Evolutionary conservation across 2,888 invertebrate genomes (phyloP).

Genomic region (Abrostola tripartita): DNA sequence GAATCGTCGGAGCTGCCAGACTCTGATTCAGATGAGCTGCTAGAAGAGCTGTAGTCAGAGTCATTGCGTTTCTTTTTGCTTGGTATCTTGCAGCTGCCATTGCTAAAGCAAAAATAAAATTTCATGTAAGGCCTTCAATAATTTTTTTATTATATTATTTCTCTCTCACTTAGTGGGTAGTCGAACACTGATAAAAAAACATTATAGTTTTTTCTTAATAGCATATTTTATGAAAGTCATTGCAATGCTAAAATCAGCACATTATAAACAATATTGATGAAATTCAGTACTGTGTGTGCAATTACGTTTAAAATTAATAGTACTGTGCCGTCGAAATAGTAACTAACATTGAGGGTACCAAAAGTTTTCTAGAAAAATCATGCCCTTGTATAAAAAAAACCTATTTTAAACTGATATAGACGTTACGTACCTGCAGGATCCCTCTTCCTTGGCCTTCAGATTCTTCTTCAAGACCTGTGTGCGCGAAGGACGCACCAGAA

Average conservation of each 20-base stretch:
- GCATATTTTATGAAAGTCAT: too few species aligned
- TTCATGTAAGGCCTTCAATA: neutral
- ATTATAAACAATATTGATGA: too few species aligned
- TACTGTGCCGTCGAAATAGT: neutral
- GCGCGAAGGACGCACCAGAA: constrained; percentile 94
- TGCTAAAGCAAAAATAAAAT: constrained; percentile 60
- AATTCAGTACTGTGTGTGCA: too few species aligned
- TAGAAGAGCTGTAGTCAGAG: constrained; percentile 73
- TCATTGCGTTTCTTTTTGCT: constrained; percentile 78
- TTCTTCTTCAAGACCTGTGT: constrained; percentile 93
- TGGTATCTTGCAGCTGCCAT: constrained; percentile 77
- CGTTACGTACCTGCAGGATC: constrained; percentile 74
- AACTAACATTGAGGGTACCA: constrained; percentile 9
- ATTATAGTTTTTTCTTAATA: too few species aligned
- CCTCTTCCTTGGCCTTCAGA: constrained; percentile 78
- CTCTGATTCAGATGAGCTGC: constrained; percentile 73
- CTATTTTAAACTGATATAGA: neutral
- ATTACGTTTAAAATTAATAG: too few species aligned
- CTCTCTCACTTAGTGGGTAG: too few species aligned
- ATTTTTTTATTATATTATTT: too few species aligned
- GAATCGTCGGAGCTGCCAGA: constrained; percentile 72
- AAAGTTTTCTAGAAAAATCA: constrained; percentile 28
- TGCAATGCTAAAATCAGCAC: too few species aligned
- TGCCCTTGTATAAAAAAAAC: neutral
- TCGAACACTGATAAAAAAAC: too few species aligned